Base-by-base conservation (phyloP, 2,797 vertebrate species). In the Nannoperca australis region DNA sequence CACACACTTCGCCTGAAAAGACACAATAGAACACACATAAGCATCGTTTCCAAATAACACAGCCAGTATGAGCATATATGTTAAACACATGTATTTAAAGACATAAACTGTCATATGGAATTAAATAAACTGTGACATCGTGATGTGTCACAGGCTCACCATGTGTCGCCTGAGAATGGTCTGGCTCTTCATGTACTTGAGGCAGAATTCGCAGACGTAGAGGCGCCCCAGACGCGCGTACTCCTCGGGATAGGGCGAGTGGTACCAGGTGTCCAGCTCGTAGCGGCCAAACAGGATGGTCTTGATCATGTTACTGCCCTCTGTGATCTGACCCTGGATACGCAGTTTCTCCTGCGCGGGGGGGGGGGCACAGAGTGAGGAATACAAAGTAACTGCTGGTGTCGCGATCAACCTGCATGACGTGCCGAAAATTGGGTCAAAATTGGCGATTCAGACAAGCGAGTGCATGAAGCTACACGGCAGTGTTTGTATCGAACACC, bases 151-250 rank as follows among this genome's bases (percentile, higher is more conserved):
- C 9, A 38, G 36, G 11, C 36, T 90, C 71, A 99, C 98, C 98
- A 99, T 99, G 93, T 99, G 98, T 58, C 97, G 92, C 47, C 97
- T 96, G 47, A 99, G 96, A 76, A 99, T 99, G 7, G 98, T 99
- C 88, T 99, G 98, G 91, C 98, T 99, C 94, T 99, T 99, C 98
- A 99, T 99, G 78, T 99, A 99, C 76, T 99, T 99, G 77, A 99
- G 96, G 85, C 98, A 99, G 94, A 99, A 99, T 85, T 99, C 98
- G 4, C 98, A 99, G 93, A 99, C 97, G 76, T 99, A 99, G 79
- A 99, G 97, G 30, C 98, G 96, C 0, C 98, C 98, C 54, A 99
- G 93, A 0, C 98, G 96, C 0, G 98, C 98, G 1, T 99, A 99
- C 84, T 99, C 98, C 91, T 99, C 98, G 0, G 98, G 98, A 85